Percentiles rank a stretch among this genome's conserved stretches.
Evolutionary conservation across 2,888 invertebrate species (phyloP).

Genomic region (Chaitophorus viminalis): DNA sequence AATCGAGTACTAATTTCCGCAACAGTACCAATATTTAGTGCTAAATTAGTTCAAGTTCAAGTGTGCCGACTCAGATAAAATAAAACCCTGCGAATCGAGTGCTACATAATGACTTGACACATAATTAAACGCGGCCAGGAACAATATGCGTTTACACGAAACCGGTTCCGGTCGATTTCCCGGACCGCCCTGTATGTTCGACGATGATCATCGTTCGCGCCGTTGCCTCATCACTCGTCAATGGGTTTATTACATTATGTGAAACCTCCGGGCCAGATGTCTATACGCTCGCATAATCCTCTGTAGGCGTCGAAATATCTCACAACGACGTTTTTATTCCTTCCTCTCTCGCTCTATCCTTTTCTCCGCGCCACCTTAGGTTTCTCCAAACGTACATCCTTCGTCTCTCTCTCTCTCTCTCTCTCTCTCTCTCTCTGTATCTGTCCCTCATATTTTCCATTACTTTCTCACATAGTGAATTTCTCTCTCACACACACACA

Average conservation of each 20-base stretch:
- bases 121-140: not conserved
- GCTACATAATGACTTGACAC: too few species aligned
- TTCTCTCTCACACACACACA: not conserved
- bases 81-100: too few species aligned
- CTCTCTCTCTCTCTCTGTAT: not conserved
- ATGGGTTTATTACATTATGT: slow-evolving; percentile 29
- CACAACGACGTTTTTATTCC: slow-evolving; percentile 58
- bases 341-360: not conserved
- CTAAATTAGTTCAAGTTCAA: too few species aligned
- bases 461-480: not conserved
- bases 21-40: too few species aligned
- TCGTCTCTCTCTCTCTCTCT: not conserved
- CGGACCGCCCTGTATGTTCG: not conserved
- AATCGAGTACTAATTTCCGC: too few species aligned
- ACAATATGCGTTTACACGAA: not conserved
- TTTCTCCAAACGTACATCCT: not conserved
- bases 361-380: not conserved
- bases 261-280: slow-evolving; percentile 48
- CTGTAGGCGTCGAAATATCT: slow-evolving; percentile 34
- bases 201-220: not conserved
- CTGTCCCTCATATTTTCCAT: not conserved
- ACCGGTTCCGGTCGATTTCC: slow-evolving; percentile 16
- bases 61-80: too few species aligned
- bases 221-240: slow-evolving; percentile 36
- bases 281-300: slow-evolving; percentile 11